Base-by-base conservation (phyloP, 2,888 invertebrate genomes). In the Volucella inanis region DNA sequence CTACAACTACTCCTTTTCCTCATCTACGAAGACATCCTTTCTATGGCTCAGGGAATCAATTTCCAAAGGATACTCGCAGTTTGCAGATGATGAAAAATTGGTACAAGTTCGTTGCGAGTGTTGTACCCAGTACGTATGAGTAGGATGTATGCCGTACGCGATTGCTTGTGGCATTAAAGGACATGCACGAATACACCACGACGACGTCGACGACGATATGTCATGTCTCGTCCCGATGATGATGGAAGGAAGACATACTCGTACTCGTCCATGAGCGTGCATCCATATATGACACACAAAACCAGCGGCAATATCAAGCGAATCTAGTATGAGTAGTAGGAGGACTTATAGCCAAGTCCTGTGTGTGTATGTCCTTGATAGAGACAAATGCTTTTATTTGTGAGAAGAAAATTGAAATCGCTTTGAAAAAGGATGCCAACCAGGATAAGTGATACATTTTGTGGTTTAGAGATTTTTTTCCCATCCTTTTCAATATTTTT, bases 311-410 rank as follows among this genome's bases (percentile, higher is more conserved):
- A 9, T 15, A 22, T 11, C 22, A 14, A 38, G 9, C 14, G 50
- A 22, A 2, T 22, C 18, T 22, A 18, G 18, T 18, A 18, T 18
- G 18, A 57, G 10, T 12, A 38, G 38, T 22, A 31, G 31, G 31
- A 31, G 31, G 31, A 31, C 31, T 31, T 31, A 31, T 6, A 31
- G 38, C 2, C 22, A 2, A 9, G 38, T 10, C 43, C n/a, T 38
- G 22, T 43, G 38, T 62, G 50, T 72, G 61, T 54, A 39, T 68
- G 62, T 57, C 67, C 76, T 31, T 67, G 67, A 71, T 81, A 85
- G 61, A 85, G 81, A 85, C 80, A 85, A 85, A 85, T 85, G 85
- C 77, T 81, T 85, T 85, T 85, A 85, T 85, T 81, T 85, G 85
- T 62, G 81, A 52, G 68, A 85, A 81, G 85, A 85, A 85, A 85